phyloP scores from a whole-genome alignment of 2,113 vertebrate species.

The Balaeniceps rex region DNA sequence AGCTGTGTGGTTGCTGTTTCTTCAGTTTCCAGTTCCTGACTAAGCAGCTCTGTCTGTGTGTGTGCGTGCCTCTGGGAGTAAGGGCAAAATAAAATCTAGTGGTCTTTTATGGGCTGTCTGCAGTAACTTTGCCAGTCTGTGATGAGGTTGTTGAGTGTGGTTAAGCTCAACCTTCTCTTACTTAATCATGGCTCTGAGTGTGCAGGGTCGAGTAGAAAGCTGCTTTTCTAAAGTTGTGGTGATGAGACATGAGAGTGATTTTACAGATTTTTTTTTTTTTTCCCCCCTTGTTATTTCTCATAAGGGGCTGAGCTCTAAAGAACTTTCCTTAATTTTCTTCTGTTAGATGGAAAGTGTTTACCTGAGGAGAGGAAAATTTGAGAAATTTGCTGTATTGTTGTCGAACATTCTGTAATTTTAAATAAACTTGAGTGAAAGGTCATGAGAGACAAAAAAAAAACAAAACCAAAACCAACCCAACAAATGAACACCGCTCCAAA shows the following conservation, averaged over 20 bases:
- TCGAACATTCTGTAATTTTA: not conserved
- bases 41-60: not conserved
- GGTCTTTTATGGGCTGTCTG: not conserved
- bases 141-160: not conserved
- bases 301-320: not conserved
- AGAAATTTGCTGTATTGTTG: not conserved
- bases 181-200: not conserved
- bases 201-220: not conserved
- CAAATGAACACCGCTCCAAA: not conserved
- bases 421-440: not conserved
- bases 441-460: no score
- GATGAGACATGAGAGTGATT: not conserved
- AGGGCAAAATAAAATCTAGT: not conserved
- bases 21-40: not conserved
- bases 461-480: not conserved
- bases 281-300: not conserved
- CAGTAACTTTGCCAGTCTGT: not conserved
- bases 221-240: not conserved
- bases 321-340: not conserved
- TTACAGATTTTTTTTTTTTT: not conserved
- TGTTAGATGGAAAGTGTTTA: not conserved
- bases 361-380: not conserved
- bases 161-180: not conserved
- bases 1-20: not conserved
- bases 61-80: not conserved